Evolutionary conservation across 2,113 vertebrate genomes (phyloP).

Genomic region (Serilophus lunatus): DNA sequence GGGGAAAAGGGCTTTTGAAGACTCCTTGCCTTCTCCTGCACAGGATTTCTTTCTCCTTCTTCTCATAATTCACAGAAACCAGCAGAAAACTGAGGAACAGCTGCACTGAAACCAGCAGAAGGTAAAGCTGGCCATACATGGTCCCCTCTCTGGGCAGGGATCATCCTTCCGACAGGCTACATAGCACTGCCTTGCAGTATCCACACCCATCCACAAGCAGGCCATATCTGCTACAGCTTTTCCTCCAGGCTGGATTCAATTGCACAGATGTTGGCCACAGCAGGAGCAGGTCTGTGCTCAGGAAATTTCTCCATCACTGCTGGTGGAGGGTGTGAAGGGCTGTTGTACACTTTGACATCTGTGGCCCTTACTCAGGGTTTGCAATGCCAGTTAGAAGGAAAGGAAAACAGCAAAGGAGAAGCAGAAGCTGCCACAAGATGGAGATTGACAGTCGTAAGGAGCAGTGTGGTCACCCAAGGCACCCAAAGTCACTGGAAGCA

Average conservation of each 20-base stretch:
- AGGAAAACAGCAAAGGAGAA: not conserved
- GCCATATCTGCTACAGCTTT: not conserved
- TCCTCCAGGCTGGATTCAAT: not conserved
- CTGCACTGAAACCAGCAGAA: not conserved
- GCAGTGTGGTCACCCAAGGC: not conserved
- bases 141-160: not conserved
- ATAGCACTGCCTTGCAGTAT: not conserved
- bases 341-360: not conserved
- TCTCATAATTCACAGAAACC: not conserved
- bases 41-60: not conserved
- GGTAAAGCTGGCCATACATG: fast-evolving
- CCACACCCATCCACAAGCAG: not conserved
- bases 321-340: not conserved
- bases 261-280: not conserved
- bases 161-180: not conserved
- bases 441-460: not conserved
- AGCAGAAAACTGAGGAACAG: not conserved
- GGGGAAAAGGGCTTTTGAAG: not conserved
- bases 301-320: not conserved
- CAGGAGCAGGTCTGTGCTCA: not conserved
- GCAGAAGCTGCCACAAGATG: not conserved
- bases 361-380: not conserved
- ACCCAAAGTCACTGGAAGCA: not conserved
- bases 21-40: not conserved
- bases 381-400: not conserved